phyloP scores from a whole-genome alignment of 2,797 vertebrate species.

The Potorous gilbertii region DNA sequence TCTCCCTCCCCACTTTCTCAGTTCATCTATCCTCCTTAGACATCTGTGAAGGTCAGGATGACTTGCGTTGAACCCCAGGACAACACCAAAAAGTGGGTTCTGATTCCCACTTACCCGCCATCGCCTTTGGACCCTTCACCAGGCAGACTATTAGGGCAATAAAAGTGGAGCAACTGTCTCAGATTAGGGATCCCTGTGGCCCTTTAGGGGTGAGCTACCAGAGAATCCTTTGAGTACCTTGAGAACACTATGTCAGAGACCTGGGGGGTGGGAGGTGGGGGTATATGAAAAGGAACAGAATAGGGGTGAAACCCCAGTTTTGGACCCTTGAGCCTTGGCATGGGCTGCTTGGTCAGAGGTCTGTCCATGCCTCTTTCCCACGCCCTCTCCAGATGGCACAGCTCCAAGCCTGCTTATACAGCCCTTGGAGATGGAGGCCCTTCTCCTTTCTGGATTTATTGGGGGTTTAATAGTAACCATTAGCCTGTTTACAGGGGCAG shows the following conservation, averaged over 20 bases:
- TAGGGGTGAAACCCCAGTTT: background rate
- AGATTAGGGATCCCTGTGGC: background rate
- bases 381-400: background rate
- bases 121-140: background rate
- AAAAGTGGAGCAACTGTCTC: background rate
- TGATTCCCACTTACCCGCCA: background rate
- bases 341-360: background rate
- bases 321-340: background rate
- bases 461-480: constrained; percentile 29
- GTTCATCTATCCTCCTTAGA: background rate
- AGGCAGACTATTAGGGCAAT: background rate
- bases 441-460: constrained; percentile 43
- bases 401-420: background rate
- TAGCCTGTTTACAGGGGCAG: background rate
- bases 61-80: background rate
- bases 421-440: background rate
- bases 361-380: background rate
- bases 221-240: background rate
- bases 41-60: background rate
- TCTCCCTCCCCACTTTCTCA: background rate
- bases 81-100: background rate
- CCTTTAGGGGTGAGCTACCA: background rate
- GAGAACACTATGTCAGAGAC: background rate
- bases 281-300: background rate
- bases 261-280: too few relatives aligned